A percentile compares a stretch with the other conserved stretches of the same genome.
Conservation (phyloP, 2,113 vertebrate genomes). For the Mola mola region DNA sequence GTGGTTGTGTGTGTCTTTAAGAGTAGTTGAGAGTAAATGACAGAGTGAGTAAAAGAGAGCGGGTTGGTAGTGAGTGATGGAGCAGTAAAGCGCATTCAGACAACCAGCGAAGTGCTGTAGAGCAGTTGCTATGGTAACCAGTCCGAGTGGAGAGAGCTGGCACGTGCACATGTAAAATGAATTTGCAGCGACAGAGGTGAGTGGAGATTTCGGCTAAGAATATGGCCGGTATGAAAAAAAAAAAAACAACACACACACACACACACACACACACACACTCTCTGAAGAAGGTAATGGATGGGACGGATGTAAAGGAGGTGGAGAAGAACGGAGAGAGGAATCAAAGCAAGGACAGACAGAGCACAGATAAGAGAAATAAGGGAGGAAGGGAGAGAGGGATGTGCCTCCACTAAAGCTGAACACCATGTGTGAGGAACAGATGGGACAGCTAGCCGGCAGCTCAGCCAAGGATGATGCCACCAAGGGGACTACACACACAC, state of each 20-base stretch:
- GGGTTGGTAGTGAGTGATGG: slow-evolving; percentile 64
- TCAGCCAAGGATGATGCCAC: slow-evolving; percentile 75
- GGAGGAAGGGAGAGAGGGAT: slow-evolving; percentile 26
- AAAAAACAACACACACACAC: slow-evolving; percentile 1
- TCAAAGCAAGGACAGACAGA: slow-evolving; percentile 19
- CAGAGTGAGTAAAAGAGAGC: slow-evolving; percentile 55
- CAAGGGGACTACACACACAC: slow-evolving; percentile 52
- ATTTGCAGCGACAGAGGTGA: slow-evolving; percentile 46
- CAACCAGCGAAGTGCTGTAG: slow-evolving; percentile 65
- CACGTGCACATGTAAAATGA: slow-evolving; percentile 63
- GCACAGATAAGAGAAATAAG: slow-evolving; percentile 17
- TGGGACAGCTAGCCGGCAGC: slow-evolving; percentile 78
- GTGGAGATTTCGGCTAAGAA: slow-evolving; percentile 16
- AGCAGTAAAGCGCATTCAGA: slow-evolving; percentile 67
- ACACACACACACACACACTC: too few relatives aligned
- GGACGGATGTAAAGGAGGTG: slow-evolving; percentile 22
- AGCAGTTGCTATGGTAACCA: slow-evolving; percentile 67
- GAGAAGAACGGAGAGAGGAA: slow-evolving; percentile 21
- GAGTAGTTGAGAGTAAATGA: slow-evolving; percentile 47
- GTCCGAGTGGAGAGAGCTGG: slow-evolving; percentile 46
- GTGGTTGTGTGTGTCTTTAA: slow-evolving; percentile 40
- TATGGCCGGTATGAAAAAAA: not conserved
- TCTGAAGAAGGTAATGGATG: slow-evolving; percentile 40
- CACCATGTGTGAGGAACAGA: slow-evolving; percentile 78
- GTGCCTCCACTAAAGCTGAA: slow-evolving; percentile 54